A percentile compares a stretch with the other conserved stretches of the same genome.
Conservation (phyloP, 2,113 vertebrate genomes). For the Ceuthmochares aereus region DNA sequence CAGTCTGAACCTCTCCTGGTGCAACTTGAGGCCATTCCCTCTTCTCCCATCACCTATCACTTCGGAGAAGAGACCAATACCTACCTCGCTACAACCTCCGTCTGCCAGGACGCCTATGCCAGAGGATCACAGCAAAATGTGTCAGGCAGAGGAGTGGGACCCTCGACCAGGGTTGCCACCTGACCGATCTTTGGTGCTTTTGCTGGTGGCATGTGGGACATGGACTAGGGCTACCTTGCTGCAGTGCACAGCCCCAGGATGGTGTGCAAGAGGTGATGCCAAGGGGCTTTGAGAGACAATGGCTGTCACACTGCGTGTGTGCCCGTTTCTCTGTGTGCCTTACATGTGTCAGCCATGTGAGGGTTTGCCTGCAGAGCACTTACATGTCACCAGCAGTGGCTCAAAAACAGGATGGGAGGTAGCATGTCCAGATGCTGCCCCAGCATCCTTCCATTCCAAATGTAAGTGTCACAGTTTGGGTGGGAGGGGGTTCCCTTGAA, state of each 20-base stretch:
- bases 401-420: fast-evolving
- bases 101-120: fast-evolving
- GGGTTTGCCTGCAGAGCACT: not conserved
- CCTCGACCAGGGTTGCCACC: not conserved
- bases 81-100: too few relatives aligned
- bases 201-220: not conserved
- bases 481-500: not conserved
- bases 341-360: fast-evolving
- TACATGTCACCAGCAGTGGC: fast-evolving
- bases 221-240: fast-evolving
- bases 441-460: not conserved
- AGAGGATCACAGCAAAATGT: not conserved
- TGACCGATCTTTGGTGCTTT: fast-evolving
- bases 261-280: fast-evolving
- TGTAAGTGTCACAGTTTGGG: not conserved
- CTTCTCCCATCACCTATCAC: too few relatives aligned
- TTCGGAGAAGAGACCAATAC: too few relatives aligned
- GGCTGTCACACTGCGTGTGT: fast-evolving
- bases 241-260: not conserved
- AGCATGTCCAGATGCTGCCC: not conserved
- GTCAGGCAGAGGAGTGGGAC: not conserved
- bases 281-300: not conserved
- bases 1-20: too few relatives aligned
- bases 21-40: too few relatives aligned
- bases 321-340: not conserved